These are phyloP conservation scores for Trichomalopsis sarcophagae DNA, from an alignment of 1,140 invertebrate genomes.

Conservation along the genomic window DNA sequence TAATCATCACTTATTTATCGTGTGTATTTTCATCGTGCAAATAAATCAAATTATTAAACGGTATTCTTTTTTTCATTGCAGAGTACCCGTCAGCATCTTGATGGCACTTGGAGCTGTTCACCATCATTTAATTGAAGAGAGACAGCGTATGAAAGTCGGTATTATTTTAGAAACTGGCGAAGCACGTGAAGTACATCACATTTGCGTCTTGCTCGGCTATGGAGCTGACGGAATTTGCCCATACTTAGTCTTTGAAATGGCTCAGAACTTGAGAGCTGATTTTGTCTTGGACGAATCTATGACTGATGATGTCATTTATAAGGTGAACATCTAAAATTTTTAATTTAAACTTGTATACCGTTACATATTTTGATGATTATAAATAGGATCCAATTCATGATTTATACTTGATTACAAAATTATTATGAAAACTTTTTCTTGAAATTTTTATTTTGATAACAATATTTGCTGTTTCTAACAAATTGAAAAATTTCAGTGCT, in stretches of 20 bases:
- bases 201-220: constrained; percentile 96
- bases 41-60: constrained; percentile 23
- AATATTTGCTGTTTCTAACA: constrained; percentile 13
- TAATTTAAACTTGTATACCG: not conserved
- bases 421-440: constrained; percentile 28
- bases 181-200: constrained; percentile 96
- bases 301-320: constrained; percentile 90
- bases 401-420: constrained; percentile 21
- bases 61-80: constrained; percentile 56
- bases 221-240: constrained; percentile 98
- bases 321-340: constrained; percentile 73
- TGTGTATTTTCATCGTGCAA: not conserved
- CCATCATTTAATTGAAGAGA: constrained; percentile 95
- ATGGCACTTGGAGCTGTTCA: constrained; percentile 95
- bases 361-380: constrained; percentile 38
- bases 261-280: constrained; percentile 87
- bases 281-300: constrained; percentile 85
- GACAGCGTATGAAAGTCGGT: constrained; percentile 97
- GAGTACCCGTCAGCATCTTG: constrained; percentile 88
- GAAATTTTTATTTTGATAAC: constrained; percentile 11
- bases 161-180: constrained; percentile 95
- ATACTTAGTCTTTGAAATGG: constrained; percentile 96
- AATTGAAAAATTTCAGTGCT: constrained; percentile 75
- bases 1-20: not conserved
- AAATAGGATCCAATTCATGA: constrained; percentile 51